A percentile compares a stretch with the other conserved stretches of the same genome.
Conservation (phyloP, 2,888 invertebrate genomes). For the Agonopterix alstromeriana region DNA sequence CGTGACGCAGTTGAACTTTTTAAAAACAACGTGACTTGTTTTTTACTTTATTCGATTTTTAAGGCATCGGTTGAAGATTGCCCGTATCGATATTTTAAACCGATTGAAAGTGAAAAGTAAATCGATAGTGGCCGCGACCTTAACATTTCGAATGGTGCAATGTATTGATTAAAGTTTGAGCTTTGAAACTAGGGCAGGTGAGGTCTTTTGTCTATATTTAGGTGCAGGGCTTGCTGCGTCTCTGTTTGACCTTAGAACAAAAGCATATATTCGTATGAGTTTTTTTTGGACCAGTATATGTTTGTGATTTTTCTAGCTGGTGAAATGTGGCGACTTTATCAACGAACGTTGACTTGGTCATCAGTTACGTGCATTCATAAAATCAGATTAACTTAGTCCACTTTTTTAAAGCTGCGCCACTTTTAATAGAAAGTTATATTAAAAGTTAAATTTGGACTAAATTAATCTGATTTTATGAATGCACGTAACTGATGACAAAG, state of each 20-base stretch:
- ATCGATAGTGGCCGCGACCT: conserved; percentile 35
- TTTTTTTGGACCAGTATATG: no score
- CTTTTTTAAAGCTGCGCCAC: no score
- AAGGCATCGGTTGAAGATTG: background rate
- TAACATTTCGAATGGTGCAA: conserved; percentile 42
- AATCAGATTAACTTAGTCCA: no score
- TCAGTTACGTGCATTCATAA: no score
- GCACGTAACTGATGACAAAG: no score
- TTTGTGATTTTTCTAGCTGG: no score
- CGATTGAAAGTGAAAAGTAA: conserved; percentile 24
- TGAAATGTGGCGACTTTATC: no score
- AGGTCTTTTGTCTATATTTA: conserved; percentile 26
- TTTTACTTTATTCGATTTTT: background rate
- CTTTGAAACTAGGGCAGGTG: conserved; percentile 38
- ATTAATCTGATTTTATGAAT: no score
- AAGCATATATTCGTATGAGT: no score
- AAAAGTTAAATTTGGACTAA: no score
- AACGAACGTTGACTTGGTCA: no score
- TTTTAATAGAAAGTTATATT: no score
- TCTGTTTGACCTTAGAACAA: background rate
- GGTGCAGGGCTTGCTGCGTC: background rate
- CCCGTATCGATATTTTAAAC: conserved; percentile 4
- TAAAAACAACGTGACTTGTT: background rate
- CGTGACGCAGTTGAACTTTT: background rate
- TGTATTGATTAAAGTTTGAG: conserved; percentile 39